phyloP scores from a whole-genome alignment of 92 coral and sea anemone species.

The Micromussa lordhowensis region DNA sequence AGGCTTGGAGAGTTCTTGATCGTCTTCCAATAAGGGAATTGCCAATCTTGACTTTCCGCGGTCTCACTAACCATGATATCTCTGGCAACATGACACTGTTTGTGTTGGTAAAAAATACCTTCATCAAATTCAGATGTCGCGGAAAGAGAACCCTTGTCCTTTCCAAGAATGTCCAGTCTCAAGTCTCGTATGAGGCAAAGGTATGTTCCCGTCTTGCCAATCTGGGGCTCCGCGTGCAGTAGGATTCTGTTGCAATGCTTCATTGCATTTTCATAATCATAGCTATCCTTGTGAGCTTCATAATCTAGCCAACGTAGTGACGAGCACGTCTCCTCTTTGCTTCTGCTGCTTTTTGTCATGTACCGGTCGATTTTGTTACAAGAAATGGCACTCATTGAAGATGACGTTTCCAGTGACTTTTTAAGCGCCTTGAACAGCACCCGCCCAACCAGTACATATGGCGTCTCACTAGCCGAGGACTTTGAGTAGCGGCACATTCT shows the following conservation, averaged over 20 bases:
- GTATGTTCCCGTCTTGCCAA: conserved; percentile 67
- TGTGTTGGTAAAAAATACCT: conserved; percentile 7
- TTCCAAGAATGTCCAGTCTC: conserved; percentile 41
- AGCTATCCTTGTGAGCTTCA: conserved; percentile 46
- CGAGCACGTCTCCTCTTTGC: not conserved
- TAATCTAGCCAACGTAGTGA: conserved; percentile 45
- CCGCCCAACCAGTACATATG: conserved; percentile 57
- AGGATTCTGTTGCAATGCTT: conserved; percentile 55
- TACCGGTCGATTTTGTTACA: conserved; percentile 47
- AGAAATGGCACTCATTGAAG: conserved; percentile 44
- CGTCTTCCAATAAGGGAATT: conserved; percentile 50
- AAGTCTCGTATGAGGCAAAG: conserved; percentile 56
- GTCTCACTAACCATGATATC: not conserved
- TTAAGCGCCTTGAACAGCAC: conserved; percentile 23
- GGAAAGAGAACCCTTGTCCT: not conserved
- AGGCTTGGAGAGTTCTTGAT: conserved; percentile 45
- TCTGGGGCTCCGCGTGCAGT: conserved; percentile 68
- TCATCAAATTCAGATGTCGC: not conserved
- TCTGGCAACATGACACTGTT: not conserved
- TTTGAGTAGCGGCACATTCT: conserved; percentile 61
- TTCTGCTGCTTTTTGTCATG: conserved; percentile 14
- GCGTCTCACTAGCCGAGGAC: not conserved
- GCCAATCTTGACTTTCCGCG: not conserved
- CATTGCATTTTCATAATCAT: conserved; percentile 30
- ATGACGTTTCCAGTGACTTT: conserved; percentile 18